Conservation (phyloP, 2,113 vertebrate genomes). For the Myotis lucifugus region DNA sequence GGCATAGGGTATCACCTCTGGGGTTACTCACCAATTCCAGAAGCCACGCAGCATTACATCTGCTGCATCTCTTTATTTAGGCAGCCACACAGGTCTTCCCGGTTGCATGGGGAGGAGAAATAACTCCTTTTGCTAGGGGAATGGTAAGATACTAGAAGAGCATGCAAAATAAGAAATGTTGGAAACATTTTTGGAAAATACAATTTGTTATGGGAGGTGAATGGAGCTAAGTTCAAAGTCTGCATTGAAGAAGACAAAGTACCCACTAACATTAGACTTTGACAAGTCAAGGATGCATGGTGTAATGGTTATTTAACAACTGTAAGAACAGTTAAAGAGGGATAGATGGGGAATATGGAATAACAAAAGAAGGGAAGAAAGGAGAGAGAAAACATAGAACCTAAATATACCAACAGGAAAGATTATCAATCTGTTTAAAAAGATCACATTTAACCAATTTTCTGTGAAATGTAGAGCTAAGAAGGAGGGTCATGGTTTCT, state of each 20-base stretch:
- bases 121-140: neutral
- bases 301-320: neutral
- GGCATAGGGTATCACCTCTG: neutral
- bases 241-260: neutral
- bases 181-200: neutral
- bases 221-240: neutral
- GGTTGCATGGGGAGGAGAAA: neutral
- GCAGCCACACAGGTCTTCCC: rapidly evolving
- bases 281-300: neutral
- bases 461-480: neutral
- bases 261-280: neutral
- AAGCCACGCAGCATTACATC: neutral
- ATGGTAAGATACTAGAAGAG: neutral
- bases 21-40: neutral
- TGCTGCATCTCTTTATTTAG: neutral
- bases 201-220: neutral
- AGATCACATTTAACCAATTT: neutral
- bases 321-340: neutral
- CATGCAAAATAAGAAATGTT: neutral
- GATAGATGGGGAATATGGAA: neutral
- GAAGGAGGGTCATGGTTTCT: neutral
- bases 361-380: neutral
- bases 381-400: neutral
- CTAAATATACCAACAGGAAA: neutral
- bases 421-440: neutral